These are phyloP conservation scores for Noctua comes DNA, from an alignment of 2,888 invertebrate genomes.

Conservation along the genomic window DNA sequence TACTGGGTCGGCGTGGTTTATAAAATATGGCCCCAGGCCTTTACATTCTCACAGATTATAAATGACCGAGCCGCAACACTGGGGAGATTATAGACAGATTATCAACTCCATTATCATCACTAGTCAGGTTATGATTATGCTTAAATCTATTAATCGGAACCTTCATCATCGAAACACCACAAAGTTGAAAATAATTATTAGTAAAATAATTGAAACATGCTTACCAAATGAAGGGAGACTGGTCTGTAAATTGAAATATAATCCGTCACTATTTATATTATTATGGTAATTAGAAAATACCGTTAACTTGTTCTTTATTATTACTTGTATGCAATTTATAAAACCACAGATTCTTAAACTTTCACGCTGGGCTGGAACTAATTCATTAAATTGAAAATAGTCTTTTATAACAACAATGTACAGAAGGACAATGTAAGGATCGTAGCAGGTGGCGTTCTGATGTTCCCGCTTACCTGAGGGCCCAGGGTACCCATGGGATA, in stretches of 20 bases:
- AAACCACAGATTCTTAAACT: constrained; percentile 33
- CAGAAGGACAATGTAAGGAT: neutral
- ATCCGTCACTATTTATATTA: constrained; percentile 39
- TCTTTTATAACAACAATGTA: neutral
- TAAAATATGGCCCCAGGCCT: neutral
- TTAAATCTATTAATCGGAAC: neutral
- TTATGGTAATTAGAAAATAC: constrained; percentile 24
- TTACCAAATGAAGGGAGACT: constrained; percentile 32
- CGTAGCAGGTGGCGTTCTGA: neutral
- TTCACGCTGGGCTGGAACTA: neutral
- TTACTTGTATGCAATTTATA: constrained; percentile 5
- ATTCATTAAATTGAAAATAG: neutral
- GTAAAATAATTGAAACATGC: constrained; percentile 13
- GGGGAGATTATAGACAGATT: neutral
- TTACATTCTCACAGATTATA: neutral
- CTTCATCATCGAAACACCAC: neutral
- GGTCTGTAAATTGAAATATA: constrained; percentile 24
- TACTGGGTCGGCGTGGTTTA: neutral
- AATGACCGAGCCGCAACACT: too few relatives aligned
- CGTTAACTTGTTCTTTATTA: constrained; percentile 35
- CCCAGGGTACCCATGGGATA: neutral
- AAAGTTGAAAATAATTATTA: neutral
- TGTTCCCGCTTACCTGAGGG: neutral
- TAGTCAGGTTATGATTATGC: neutral
- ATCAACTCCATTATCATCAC: neutral